Evolutionary conservation across 2,797 vertebrate species (phyloP).

Genomic region (Tenualosa ilisha): DNA sequence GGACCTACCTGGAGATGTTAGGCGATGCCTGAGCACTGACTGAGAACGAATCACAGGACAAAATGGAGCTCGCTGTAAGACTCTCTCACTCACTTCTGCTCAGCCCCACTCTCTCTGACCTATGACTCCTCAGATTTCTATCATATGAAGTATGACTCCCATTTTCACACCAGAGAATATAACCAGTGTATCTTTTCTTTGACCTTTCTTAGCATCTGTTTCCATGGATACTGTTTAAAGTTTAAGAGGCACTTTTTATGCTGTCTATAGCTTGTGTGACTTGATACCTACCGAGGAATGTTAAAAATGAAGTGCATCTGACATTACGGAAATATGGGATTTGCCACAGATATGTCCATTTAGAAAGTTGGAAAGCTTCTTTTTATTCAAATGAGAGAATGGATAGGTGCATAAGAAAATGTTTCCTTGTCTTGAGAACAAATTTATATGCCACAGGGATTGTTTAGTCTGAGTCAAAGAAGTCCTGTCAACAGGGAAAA

Average conservation of each 20-base stretch:
- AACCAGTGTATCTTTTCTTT: too few species aligned
- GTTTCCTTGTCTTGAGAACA: not conserved
- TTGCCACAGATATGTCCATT: not conserved
- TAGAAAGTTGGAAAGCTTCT: not conserved
- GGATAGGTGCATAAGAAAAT: not conserved
- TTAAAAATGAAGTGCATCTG: not conserved
- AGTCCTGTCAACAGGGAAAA: slow-evolving; percentile 44
- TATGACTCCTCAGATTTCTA: too few species aligned
- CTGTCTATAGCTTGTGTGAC: not conserved
- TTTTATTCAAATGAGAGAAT: not conserved
- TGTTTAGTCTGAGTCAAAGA: slow-evolving; percentile 22
- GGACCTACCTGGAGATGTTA: not conserved
- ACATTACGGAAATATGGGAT: not conserved
- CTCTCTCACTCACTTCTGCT: not conserved
- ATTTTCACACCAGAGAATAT: not conserved
- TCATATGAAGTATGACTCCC: not conserved
- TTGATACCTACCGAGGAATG: too few species aligned
- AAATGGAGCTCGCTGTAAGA: not conserved
- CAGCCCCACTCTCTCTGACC: not conserved
- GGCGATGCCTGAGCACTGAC: not conserved
- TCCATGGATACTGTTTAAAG: too few species aligned
- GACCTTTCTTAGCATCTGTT: too few species aligned
- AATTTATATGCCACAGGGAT: not conserved
- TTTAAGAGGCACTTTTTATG: not conserved
- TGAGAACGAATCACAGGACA: not conserved